A percentile compares a stretch with the other conserved stretches of the same genome.
Evolutionary conservation across 1,140 invertebrate genomes (phyloP).

Genomic region (Centruroides vittatus): DNA sequence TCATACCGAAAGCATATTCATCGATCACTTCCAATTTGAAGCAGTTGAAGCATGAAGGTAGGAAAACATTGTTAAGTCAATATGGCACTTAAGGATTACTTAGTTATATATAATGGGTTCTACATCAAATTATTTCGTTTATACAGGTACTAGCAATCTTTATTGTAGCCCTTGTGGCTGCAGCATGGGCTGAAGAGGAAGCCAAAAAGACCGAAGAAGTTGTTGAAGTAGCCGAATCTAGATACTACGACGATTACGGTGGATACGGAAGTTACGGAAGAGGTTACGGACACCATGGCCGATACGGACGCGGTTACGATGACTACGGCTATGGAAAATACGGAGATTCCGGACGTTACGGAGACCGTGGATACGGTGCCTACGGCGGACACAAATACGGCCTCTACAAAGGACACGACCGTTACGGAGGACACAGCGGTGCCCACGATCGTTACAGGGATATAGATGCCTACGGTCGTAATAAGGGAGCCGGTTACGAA

Average conservation of each 20-base stretch:
- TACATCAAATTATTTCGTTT: too few relatives aligned
- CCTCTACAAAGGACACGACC: background rate
- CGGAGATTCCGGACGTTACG: background rate
- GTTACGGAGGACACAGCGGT: background rate
- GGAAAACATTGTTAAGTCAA: too few relatives aligned
- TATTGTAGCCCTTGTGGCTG: too few relatives aligned
- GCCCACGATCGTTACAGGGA: background rate
- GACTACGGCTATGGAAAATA: background rate
- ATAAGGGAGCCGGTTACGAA: constrained; percentile 17
- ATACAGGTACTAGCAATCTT: too few relatives aligned
- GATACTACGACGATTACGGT: background rate
- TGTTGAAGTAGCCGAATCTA: background rate
- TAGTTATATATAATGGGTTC: too few relatives aligned
- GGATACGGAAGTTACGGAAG: background rate
- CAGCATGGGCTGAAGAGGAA: too few relatives aligned
- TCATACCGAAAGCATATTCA: too few relatives aligned
- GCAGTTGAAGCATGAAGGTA: too few relatives aligned
- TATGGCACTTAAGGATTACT: too few relatives aligned
- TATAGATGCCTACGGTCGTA: background rate
- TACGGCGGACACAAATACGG: background rate
- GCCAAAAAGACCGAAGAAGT: background rate
- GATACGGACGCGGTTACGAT: background rate
- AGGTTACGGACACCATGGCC: background rate
- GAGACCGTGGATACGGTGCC: background rate
- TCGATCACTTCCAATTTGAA: too few relatives aligned